phyloP scores from a whole-genome alignment of 2,888 invertebrate genomes.

The Mamestra brassicae region DNA sequence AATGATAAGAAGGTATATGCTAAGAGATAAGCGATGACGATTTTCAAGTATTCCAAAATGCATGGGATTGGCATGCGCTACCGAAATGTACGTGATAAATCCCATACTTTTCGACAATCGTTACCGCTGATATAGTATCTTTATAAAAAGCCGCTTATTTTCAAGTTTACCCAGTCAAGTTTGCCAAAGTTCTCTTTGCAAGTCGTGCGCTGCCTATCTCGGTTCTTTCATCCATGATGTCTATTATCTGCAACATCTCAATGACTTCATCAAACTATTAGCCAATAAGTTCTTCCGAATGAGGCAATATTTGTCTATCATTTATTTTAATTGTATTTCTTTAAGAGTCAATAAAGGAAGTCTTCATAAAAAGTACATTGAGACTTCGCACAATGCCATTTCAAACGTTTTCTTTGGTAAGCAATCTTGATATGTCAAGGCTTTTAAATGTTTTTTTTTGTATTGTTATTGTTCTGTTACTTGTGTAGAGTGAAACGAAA shows the following conservation, averaged over 20 bases:
- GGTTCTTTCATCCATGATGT: constrained; percentile 24
- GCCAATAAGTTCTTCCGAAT: constrained; percentile 23
- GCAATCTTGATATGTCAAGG: constrained; percentile 47
- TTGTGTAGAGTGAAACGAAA: background rate
- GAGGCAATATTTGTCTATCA: constrained; percentile 26
- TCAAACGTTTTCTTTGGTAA: constrained; percentile 27
- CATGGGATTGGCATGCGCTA: background rate
- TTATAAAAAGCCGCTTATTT: background rate
- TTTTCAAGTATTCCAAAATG: background rate
- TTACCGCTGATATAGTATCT: background rate
- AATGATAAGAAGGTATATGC: background rate
- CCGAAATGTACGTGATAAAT: background rate
- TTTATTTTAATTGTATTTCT: constrained; percentile 41
- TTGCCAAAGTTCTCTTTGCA: constrained; percentile 12
- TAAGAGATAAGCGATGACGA: background rate
- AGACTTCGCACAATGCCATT: constrained; percentile 23
- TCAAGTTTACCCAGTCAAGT: background rate
- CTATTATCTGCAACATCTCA: constrained; percentile 15
- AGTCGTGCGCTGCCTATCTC: constrained; percentile 9
- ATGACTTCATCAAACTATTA: constrained; percentile 32
- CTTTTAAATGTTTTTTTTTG: background rate
- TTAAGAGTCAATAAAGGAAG: constrained; percentile 17
- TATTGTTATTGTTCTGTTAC: background rate
- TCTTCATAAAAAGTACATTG: constrained; percentile 27
- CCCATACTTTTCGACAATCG: background rate